phyloP scores from a whole-genome alignment of 2,888 invertebrate genomes.

The Neoaliturus tenellus region DNA sequence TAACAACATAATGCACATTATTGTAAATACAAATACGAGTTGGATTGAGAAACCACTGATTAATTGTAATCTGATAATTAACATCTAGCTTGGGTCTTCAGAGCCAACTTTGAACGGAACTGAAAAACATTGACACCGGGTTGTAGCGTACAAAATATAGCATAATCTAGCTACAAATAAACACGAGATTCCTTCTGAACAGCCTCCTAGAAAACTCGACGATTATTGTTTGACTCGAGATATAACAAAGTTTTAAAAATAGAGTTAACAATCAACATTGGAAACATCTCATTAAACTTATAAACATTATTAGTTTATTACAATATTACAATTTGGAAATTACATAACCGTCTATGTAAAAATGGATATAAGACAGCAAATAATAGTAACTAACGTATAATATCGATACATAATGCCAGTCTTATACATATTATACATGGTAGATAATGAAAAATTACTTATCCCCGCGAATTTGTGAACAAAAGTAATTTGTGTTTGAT shows the following conservation, averaged over 20 bases:
- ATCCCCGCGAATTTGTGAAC: constrained; percentile 34
- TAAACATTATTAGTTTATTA: constrained; percentile 47
- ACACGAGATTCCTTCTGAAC: constrained; percentile 21
- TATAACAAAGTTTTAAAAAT: constrained; percentile 51
- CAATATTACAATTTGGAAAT: constrained; percentile 46
- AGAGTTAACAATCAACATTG: constrained; percentile 48
- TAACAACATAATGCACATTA: constrained; percentile 59
- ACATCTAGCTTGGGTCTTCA: constrained; percentile 41
- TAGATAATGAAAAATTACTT: constrained; percentile 33
- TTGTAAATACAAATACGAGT: constrained; percentile 59
- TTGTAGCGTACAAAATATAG: constrained; percentile 36
- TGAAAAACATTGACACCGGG: constrained; percentile 29
- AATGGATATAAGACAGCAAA: constrained; percentile 43
- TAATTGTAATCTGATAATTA: constrained; percentile 33
- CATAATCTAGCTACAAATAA: constrained; percentile 45
- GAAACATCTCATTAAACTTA: constrained; percentile 51
- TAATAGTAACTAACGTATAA: constrained; percentile 40
- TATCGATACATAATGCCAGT: constrained; percentile 48
- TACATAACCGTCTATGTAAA: constrained; percentile 46
- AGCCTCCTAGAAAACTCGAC: constrained; percentile 29
- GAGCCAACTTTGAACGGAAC: background rate
- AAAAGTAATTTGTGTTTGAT: background rate
- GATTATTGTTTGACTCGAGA: constrained; percentile 36
- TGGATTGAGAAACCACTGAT: constrained; percentile 50
- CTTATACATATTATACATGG: constrained; percentile 47